Evolutionary conservation across 2,113 vertebrate species (phyloP).

Genomic region (Thinocorus orbignyianus): DNA sequence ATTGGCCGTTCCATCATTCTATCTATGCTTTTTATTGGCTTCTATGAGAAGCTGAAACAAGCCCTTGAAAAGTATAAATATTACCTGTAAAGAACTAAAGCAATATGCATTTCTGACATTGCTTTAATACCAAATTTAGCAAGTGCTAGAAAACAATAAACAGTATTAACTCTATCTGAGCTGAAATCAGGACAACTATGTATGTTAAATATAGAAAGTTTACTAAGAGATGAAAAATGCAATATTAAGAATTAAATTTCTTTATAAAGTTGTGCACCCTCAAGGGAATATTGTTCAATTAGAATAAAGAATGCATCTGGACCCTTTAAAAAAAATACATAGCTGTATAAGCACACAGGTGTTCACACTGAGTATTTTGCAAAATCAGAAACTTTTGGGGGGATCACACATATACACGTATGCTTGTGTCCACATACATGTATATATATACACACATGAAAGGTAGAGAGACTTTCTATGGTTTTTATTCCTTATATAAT

Average conservation of each 20-base stretch:
- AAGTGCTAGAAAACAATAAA: neutral
- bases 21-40: neutral
- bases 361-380: neutral
- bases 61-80: neutral
- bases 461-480: neutral
- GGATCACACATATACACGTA: rapidly evolving
- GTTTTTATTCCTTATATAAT: neutral
- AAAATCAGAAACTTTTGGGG: neutral
- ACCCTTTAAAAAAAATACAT: neutral
- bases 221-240: neutral
- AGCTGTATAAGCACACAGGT: neutral
- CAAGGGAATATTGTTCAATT: neutral
- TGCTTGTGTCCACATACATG: neutral
- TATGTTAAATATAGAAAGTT: neutral
- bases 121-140: neutral
- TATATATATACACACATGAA: neutral
- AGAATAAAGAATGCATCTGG: neutral
- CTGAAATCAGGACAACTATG: neutral
- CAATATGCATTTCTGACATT: neutral
- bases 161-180: neutral
- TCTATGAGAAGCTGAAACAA: neutral
- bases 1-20: neutral
- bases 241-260: neutral
- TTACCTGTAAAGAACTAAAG: neutral
- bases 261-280: neutral